phyloP scores from a whole-genome alignment of 2,113 vertebrate genomes.

The Triplophysa dalaica region DNA sequence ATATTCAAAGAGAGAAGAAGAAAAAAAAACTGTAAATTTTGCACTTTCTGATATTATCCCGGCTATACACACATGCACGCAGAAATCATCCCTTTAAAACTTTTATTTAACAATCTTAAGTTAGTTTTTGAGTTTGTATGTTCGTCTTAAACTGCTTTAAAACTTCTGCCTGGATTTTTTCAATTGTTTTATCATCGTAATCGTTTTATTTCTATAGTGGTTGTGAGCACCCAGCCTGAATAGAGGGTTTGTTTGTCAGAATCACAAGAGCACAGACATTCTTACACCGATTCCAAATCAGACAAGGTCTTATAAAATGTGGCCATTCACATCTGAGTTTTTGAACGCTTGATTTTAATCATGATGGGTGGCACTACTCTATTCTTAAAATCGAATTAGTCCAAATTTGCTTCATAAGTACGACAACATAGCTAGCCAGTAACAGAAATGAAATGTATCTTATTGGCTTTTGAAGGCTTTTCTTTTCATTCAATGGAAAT shows the following conservation, averaged over 20 bases:
- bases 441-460: too few relatives aligned
- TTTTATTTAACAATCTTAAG: conserved; percentile 17
- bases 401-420: too few relatives aligned
- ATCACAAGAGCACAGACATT: too few relatives aligned
- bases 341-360: neutral
- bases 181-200: neutral
- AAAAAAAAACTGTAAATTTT: conserved; percentile 42
- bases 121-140: conserved; percentile 16
- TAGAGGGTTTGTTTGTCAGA: neutral
- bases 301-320: too few relatives aligned
- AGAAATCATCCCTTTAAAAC: neutral
- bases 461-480: too few relatives aligned
- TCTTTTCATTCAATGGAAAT: too few relatives aligned
- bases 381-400: too few relatives aligned
- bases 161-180: neutral
- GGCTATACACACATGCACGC: conserved; percentile 7
- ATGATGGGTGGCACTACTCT: neutral
- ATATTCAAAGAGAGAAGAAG: neutral
- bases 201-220: too few relatives aligned
- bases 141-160: conserved; percentile 1
- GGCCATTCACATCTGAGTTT: too few relatives aligned
- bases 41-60: conserved; percentile 49
- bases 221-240: conserved; percentile 10
- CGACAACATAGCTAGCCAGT: too few relatives aligned
- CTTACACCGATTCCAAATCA: too few relatives aligned